Evolutionary conservation across 2,888 invertebrate species (phyloP).

Genomic region (Sinhomidia bicolor): DNA sequence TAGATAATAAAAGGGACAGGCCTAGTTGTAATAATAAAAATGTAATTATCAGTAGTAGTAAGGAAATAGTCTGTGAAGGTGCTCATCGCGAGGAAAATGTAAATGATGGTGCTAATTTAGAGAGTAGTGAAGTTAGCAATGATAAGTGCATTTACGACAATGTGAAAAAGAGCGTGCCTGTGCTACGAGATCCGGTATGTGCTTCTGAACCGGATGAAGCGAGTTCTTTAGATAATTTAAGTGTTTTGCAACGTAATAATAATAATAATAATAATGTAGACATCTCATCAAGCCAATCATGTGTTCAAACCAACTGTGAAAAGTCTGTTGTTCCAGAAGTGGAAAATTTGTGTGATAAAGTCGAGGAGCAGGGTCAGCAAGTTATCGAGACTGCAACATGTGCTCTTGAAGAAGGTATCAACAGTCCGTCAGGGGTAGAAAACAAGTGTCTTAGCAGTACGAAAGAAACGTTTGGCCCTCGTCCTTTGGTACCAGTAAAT

Average conservation of each 20-base stretch:
- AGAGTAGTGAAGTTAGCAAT: not conserved
- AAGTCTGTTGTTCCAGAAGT: constrained; percentile 34
- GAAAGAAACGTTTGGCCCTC: too few relatives aligned
- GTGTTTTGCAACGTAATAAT: constrained; percentile 19
- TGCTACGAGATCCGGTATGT: not conserved
- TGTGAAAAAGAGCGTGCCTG: not conserved
- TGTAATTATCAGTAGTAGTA: not conserved
- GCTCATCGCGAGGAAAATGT: not conserved
- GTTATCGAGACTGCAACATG: not conserved
- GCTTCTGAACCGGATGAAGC: not conserved
- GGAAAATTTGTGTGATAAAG: constrained; percentile 17
- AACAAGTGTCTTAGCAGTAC: not conserved
- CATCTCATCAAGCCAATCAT: constrained; percentile 45
- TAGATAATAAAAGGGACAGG: not conserved
- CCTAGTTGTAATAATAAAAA: not conserved
- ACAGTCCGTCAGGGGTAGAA: not conserved
- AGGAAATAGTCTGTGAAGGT: not conserved
- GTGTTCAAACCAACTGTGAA: constrained; percentile 60
- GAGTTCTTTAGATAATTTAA: not conserved
- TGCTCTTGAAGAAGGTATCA: not conserved
- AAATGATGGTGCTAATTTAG: not conserved
- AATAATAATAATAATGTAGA: constrained; percentile 28
- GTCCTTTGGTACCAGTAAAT: not conserved
- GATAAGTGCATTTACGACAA: constrained; percentile 43
- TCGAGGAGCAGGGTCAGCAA: not conserved